Evolutionary conservation across 2,888 invertebrate genomes (phyloP).

Genomic region (Acrobasis consociella): DNA sequence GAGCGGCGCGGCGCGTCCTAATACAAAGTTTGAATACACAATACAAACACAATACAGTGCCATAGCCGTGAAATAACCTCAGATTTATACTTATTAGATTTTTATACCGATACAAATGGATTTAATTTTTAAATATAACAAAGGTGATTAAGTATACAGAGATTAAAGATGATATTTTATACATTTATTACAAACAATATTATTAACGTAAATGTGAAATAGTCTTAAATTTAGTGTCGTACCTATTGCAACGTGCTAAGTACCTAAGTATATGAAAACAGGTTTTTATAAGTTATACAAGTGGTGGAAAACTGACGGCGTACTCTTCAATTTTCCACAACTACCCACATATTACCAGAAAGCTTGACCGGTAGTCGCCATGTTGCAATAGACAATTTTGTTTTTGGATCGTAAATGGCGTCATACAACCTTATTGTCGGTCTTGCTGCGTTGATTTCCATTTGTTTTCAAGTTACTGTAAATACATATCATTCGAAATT

Average conservation of each 20-base stretch:
- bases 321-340: constrained; percentile 44
- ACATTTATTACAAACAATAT: constrained; percentile 83
- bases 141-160: constrained; percentile 83
- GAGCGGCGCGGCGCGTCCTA: constrained; percentile 55
- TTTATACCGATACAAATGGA: constrained; percentile 83
- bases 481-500: constrained; percentile 73
- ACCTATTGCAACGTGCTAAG: constrained; percentile 60
- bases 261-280: constrained; percentile 52
- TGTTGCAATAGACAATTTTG: constrained; percentile 9
- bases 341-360: constrained; percentile 26
- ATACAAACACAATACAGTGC: constrained; percentile 72
- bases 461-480: constrained; percentile 59
- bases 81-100: constrained; percentile 82
- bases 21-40: constrained; percentile 77
- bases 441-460: constrained; percentile 29
- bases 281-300: constrained; percentile 40
- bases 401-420: background rate
- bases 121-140: constrained; percentile 83
- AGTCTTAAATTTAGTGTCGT: constrained; percentile 75
- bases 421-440: background rate
- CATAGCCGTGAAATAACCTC: constrained; percentile 79
- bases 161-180: constrained; percentile 83
- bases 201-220: constrained; percentile 79
- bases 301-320: constrained; percentile 46
- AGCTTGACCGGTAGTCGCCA: constrained; percentile 16